Evolutionary conservation across 92 coral and sea anemone species (phyloP), one percentile per base, ranked within the genome.

Genomic region (Epizoanthus fatuus): DNA sequence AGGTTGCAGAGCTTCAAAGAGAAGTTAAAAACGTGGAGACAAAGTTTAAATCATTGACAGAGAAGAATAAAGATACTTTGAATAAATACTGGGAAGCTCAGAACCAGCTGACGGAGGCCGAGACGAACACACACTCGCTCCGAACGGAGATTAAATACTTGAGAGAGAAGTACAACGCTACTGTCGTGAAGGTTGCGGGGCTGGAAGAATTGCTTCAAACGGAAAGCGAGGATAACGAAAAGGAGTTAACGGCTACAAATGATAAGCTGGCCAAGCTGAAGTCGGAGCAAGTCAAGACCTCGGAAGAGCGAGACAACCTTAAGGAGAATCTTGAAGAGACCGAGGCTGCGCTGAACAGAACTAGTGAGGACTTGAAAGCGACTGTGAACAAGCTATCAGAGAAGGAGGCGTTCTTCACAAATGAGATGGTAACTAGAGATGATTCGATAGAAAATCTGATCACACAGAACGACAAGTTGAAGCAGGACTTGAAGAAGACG

Each of bases 41-140:
- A 58, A 94, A 94, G 93, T 87, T 87, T 22, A 90, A 78, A 74
- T 74, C 84, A 2, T 67, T 90, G 32, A 94, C 91, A 39, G 93
- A 90, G 51, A 94, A 92, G 69, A 94, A 93, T 39, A 91, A 90
- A 67, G 98, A 92, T 7, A 52, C 78, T 1, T 69, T 92, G 35
- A 90, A 90, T 12, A 94, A 94, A 74, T 94, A 90, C 86, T 94
- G 98, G 98, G 81, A 77, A 2, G 74, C 86, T 29, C 96, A 92
- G 62, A 90, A 92, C 47, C 89, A 90, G 56, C 80, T 94, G 20
- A 78, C 91, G 0, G 98, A 92, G 11, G 92, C 94, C 0, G 93
- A 94, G 82, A 86, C 92, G 47, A 66, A 69, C 3, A 90, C 91
- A 12, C 91, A 92, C 63, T 90, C 87, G 59, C 75, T 94, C 44